A percentile compares a stretch with the other conserved stretches of the same genome.
Evolutionary conservation across 1,140 invertebrate species (phyloP).

Genomic region (Antheraea mylitta): DNA sequence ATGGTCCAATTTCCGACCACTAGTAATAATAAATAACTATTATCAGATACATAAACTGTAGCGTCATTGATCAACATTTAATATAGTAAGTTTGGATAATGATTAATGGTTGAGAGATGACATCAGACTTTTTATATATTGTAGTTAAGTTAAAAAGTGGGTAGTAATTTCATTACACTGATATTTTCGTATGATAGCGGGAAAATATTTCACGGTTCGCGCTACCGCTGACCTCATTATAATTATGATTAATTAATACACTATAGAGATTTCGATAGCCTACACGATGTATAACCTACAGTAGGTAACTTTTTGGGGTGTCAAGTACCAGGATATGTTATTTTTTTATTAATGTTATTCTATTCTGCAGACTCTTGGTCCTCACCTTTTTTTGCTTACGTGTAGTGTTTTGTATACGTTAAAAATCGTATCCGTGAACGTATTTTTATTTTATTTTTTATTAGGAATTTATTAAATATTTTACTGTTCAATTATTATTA

Average conservation of each 20-base stretch:
- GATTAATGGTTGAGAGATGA: conserved; percentile 1
- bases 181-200: neutral
- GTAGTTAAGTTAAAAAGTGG: neutral
- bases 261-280: neutral
- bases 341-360: no score
- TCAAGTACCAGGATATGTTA: no score
- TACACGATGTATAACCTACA: no score
- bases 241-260: conserved; percentile 1
- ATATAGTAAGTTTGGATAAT: neutral
- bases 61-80: neutral
- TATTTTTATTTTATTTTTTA: no score
- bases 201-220: neutral
- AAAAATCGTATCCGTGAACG: no score
- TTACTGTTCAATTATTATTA: no score
- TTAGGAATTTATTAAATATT: no score
- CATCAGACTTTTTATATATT: neutral
- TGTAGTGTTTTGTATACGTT: no score
- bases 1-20: no score
- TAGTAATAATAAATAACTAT: neutral
- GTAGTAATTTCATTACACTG: conserved; percentile 1
- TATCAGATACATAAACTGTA: neutral
- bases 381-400: no score
- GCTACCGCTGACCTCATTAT: neutral
- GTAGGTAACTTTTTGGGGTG: no score
- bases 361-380: no score